Evolutionary conservation across 2,797 vertebrate species (phyloP).

Genomic region (Prionace glauca): DNA sequence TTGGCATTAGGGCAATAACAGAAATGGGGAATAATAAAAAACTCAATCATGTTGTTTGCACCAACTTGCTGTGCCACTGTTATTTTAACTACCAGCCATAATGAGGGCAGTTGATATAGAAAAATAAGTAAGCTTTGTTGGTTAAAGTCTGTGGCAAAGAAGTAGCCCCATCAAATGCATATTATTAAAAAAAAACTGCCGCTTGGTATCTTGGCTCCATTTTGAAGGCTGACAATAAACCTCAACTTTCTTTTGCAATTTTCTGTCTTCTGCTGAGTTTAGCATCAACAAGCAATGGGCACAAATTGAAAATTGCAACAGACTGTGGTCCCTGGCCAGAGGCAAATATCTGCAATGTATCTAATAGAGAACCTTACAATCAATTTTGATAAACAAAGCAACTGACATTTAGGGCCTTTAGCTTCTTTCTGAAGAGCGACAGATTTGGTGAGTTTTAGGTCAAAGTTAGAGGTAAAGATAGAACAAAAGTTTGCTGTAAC

Average conservation of each 20-base stretch:
- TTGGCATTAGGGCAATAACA: neutral
- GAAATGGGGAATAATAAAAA: neutral
- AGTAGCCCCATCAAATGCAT: neutral
- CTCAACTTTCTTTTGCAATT: neutral
- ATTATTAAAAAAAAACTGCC: neutral
- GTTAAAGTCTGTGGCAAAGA: neutral
- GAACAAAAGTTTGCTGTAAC: neutral
- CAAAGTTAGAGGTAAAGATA: neutral
- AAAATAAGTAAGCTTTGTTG: neutral
- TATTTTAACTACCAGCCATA: neutral
- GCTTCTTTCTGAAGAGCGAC: neutral
- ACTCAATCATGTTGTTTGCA: neutral
- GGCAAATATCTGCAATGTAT: neutral
- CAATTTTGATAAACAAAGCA: neutral
- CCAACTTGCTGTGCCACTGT: neutral
- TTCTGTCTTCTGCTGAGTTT: neutral
- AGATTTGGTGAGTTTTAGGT: neutral
- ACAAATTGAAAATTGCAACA: neutral
- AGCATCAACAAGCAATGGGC: neutral
- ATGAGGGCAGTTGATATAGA: neutral
- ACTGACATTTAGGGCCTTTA: neutral
- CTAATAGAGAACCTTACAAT: neutral
- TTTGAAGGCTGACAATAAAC: neutral
- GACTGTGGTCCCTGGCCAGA: neutral
- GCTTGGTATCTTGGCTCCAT: neutral